These are phyloP conservation scores for Cryptoblepharus egeriae DNA, from an alignment of 2,797 vertebrate species.

Conservation along the genomic window DNA sequence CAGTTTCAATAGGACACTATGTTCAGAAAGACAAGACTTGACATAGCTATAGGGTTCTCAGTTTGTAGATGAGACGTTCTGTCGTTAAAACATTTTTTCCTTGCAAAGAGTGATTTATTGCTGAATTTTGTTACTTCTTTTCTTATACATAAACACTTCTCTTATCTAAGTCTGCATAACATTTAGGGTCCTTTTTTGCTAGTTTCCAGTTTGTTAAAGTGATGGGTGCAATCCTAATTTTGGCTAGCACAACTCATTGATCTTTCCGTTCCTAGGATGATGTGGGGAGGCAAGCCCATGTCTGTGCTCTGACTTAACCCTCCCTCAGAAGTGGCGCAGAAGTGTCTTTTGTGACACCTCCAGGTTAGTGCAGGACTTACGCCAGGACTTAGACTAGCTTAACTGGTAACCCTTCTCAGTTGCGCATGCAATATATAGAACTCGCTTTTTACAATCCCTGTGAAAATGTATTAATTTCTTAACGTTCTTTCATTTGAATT, in stretches of 20 bases:
- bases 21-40: neutral
- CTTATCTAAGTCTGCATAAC: neutral
- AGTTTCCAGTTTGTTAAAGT: too few relatives aligned
- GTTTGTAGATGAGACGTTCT: slow-evolving; percentile 5
- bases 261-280: too few relatives aligned
- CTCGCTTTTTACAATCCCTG: neutral
- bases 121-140: neutral
- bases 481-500: neutral
- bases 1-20: neutral
- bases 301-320: too few relatives aligned
- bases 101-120: neutral
- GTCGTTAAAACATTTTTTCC: neutral
- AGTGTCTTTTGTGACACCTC: too few relatives aligned
- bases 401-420: too few relatives aligned
- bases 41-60: neutral
- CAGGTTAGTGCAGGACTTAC: too few relatives aligned
- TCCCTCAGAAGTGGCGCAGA: too few relatives aligned
- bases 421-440: neutral
- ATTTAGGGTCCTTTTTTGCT: neutral
- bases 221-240: too few relatives aligned
- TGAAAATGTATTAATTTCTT: neutral
- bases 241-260: too few relatives aligned
- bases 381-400: too few relatives aligned
- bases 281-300: too few relatives aligned
- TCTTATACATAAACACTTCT: neutral